phyloP scores from a whole-genome alignment of 2,797 vertebrate species.

The Setipinna tenuifilis region DNA sequence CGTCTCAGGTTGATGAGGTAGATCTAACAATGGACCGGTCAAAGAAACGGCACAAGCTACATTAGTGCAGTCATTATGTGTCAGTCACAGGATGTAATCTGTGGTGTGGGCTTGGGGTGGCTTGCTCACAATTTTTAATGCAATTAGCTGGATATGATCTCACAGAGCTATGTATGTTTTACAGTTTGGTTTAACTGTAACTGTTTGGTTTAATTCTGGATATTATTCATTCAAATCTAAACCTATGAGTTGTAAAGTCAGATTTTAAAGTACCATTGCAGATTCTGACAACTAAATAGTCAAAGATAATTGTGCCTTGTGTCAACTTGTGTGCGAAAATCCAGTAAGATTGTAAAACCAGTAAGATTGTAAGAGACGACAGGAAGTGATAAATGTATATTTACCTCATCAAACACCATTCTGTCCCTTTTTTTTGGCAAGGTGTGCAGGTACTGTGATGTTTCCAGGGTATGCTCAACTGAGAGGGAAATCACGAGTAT shows the following conservation, averaged over 20 bases:
- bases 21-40: conserved; percentile 70
- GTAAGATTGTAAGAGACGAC: not conserved
- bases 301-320: not conserved
- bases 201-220: not conserved
- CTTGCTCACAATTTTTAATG: not conserved
- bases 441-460: conserved; percentile 80
- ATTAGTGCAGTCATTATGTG: not conserved
- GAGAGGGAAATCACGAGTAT: conserved; percentile 39
- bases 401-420: conserved; percentile 93
- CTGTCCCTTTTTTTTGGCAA: conserved; percentile 77
- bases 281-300: not conserved
- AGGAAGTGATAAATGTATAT: conserved; percentile 24
- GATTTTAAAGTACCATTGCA: not conserved
- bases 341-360: not conserved
- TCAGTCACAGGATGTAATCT: not conserved
- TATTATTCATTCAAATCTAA: not conserved
- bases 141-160: not conserved
- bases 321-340: not conserved
- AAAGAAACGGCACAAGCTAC: not conserved
- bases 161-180: not conserved
- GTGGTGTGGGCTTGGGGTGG: not conserved
- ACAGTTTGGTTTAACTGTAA: not conserved
- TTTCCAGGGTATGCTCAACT: conserved; percentile 88
- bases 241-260: not conserved
- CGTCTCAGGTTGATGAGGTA: conserved; percentile 94